Percentiles rank a stretch among this genome's conserved stretches.
Evolutionary conservation across 2,888 invertebrate species (phyloP).

Genomic region (Clunio marinus): DNA sequence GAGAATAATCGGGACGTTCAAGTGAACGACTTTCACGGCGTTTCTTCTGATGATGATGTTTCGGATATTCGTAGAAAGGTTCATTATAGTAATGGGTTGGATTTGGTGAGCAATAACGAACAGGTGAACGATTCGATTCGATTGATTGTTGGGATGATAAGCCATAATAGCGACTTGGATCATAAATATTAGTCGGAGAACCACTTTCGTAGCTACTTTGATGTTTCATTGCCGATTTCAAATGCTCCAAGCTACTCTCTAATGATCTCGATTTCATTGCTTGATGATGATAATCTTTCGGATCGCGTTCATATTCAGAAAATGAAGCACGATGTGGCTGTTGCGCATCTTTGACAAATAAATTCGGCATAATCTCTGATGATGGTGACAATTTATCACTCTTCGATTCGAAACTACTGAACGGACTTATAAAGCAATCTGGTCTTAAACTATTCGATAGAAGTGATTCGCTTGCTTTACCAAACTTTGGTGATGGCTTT

Average conservation of each 20-base stretch:
- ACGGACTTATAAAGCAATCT: conserved; percentile 44
- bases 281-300: conserved; percentile 31
- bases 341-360: conserved; percentile 13
- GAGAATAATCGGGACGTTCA: conserved; percentile 30
- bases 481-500: conserved; percentile 43
- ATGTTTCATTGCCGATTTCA: conserved; percentile 32
- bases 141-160: conserved; percentile 30
- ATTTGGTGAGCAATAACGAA: conserved; percentile 35
- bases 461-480: conserved; percentile 23
- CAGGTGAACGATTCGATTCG: conserved; percentile 34
- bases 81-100: conserved; percentile 27
- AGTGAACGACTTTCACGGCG: conserved; percentile 36
- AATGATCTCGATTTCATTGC: conserved; percentile 32
- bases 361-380: conserved; percentile 33
- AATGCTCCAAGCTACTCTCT: conserved; percentile 33
- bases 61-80: conserved; percentile 29
- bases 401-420: conserved; percentile 45
- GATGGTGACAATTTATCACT: conserved; percentile 38
- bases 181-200: neutral
- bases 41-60: conserved; percentile 9
- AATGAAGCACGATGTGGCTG: conserved; percentile 28
- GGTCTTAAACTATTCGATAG: conserved; percentile 33
- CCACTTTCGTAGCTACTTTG: conserved; percentile 33
- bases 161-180: conserved; percentile 22
- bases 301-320: conserved; percentile 31